Evolutionary conservation across 2,113 vertebrate species (phyloP).

Genomic region (Antechinus stuartii): DNA sequence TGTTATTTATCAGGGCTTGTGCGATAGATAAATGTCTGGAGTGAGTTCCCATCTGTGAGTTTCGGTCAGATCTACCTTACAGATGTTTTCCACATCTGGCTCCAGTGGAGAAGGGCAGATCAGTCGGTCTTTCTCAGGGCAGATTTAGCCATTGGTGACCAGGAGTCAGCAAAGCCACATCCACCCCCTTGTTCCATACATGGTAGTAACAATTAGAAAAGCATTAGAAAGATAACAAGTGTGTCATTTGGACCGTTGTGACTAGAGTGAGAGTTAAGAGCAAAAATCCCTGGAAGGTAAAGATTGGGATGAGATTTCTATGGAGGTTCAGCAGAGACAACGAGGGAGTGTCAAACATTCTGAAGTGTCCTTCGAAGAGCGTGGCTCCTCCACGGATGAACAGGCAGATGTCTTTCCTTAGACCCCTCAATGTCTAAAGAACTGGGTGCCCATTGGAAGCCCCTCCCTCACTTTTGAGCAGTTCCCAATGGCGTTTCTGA

Average conservation of each 20-base stretch:
- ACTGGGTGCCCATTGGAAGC: slow-evolving; percentile 15
- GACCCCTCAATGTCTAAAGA: background rate
- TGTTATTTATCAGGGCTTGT: slow-evolving; percentile 75
- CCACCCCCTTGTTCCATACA: background rate
- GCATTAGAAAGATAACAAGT: slow-evolving; percentile 61
- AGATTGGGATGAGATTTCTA: slow-evolving; percentile 37
- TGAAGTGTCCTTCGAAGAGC: background rate
- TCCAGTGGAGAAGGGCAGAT: background rate
- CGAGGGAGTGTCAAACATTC: background rate
- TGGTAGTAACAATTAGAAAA: slow-evolving; percentile 67
- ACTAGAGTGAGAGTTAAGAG: background rate
- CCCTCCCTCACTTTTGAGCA: slow-evolving; percentile 38
- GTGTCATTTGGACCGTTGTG: background rate
- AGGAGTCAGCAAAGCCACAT: slow-evolving; percentile 54
- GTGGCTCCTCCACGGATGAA: background rate
- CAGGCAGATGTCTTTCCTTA: slow-evolving; percentile 47
- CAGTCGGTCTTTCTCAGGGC: slow-evolving; percentile 58
- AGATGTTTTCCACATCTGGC: slow-evolving; percentile 62
- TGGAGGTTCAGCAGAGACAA: background rate
- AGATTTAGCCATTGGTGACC: slow-evolving; percentile 65
- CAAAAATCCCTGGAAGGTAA: background rate
- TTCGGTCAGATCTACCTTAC: slow-evolving; percentile 54
- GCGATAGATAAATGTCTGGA: slow-evolving; percentile 85
- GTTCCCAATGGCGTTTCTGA: background rate
- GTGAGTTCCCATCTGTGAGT: slow-evolving; percentile 83